Evolutionary conservation across 2,888 invertebrate species (phyloP).

Genomic region (Folsomia manolachei): DNA sequence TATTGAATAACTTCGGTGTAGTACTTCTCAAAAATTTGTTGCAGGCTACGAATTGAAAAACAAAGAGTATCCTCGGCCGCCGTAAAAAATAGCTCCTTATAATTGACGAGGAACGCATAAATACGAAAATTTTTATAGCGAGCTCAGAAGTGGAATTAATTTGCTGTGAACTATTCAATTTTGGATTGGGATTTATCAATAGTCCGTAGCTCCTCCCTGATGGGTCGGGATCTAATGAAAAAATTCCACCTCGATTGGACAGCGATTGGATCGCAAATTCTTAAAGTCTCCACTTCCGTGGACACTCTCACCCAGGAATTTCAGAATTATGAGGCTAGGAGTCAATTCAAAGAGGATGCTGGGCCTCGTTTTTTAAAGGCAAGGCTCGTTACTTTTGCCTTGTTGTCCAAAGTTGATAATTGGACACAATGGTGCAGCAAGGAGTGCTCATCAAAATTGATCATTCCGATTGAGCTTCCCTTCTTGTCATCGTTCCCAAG

Average conservation of each 20-base stretch:
- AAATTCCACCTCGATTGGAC: constrained; percentile 27
- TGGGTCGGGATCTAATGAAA: constrained; percentile 31
- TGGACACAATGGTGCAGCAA: constrained; percentile 43
- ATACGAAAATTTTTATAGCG: too few relatives aligned
- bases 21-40: too few relatives aligned
- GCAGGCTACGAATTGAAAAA: too few relatives aligned
- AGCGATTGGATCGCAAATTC: neutral
- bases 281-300: constrained; percentile 22
- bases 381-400: constrained; percentile 51
- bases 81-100: too few relatives aligned
- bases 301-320: constrained; percentile 33
- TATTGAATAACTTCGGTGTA: too few relatives aligned
- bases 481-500: constrained; percentile 53
- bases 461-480: constrained; percentile 52
- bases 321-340: constrained; percentile 35
- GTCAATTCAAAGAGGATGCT: constrained; percentile 47
- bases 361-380: constrained; percentile 49
- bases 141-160: too few relatives aligned
- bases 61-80: too few relatives aligned
- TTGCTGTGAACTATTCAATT: too few relatives aligned
- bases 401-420: constrained; percentile 50
- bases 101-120: too few relatives aligned
- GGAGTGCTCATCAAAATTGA: constrained; percentile 46
- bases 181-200: too few relatives aligned
- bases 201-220: constrained; percentile 23